Evolutionary conservation across 1,140 invertebrate species (phyloP).

Genomic region (Campoletis sonorensis): DNA sequence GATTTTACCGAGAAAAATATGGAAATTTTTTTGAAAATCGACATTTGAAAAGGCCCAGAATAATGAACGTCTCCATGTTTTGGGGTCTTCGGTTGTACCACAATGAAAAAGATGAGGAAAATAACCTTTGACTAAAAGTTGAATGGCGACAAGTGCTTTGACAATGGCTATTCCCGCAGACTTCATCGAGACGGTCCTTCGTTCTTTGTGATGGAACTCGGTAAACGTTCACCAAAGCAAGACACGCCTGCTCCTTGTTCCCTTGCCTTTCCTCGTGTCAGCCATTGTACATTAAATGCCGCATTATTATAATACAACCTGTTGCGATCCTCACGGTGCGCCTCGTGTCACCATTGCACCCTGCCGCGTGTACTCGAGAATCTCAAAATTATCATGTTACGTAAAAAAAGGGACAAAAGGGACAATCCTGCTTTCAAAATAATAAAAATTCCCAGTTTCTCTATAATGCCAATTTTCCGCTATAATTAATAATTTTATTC

Average conservation of each 20-base stretch:
- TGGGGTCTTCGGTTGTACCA: not conserved
- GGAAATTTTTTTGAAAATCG: constrained; percentile 3
- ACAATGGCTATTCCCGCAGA: constrained; percentile 39
- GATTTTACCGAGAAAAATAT: not conserved
- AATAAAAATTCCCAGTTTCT: not conserved
- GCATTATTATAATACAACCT: constrained; percentile 40
- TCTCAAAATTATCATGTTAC: constrained; percentile 15
- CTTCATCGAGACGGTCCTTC: constrained; percentile 42
- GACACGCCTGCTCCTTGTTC: constrained; percentile 30
- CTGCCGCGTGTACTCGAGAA: constrained; percentile 1
- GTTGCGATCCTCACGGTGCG: constrained; percentile 30
- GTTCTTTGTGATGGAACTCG: constrained; percentile 28
- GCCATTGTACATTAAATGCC: constrained; percentile 19
- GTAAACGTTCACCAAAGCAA: constrained; percentile 20
- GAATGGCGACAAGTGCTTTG: constrained; percentile 45
- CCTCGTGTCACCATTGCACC: not conserved
- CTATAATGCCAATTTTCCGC: no score
- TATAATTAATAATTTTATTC: no score
- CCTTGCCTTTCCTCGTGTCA: not conserved
- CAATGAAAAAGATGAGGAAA: constrained; percentile 25
- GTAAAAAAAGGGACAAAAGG: not conserved
- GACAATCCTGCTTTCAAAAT: no score
- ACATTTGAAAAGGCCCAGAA: not conserved
- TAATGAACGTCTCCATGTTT: constrained; percentile 21
- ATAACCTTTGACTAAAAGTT: constrained; percentile 30